Conservation (phyloP, 2,797 vertebrate species). For the Myotis findleyi region DNA sequence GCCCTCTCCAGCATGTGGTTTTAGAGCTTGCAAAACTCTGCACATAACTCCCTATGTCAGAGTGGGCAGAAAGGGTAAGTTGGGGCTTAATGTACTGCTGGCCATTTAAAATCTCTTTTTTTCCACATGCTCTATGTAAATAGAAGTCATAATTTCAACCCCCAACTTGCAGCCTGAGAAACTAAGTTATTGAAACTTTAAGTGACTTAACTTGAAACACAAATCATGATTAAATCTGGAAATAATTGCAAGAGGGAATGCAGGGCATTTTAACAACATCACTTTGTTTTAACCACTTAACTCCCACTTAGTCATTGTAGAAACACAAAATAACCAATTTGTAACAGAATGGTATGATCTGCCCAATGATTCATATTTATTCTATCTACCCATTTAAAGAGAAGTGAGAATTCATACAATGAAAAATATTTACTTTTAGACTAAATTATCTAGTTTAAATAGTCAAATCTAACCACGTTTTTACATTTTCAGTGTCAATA, state of each 20-base stretch:
- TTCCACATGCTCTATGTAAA: conserved; percentile 37
- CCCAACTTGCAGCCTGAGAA: conserved; percentile 44
- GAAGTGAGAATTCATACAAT: conserved; percentile 48
- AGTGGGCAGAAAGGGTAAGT: conserved; percentile 37
- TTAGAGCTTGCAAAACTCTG: conserved; percentile 22
- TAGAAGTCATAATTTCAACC: conserved; percentile 64
- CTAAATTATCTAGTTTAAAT: conserved; percentile 41
- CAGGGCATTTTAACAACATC: conserved; percentile 49
- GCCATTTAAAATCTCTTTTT: conserved; percentile 44
- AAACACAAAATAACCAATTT: conserved; percentile 52
- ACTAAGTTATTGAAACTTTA: conserved; percentile 67
- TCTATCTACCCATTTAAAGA: neutral
- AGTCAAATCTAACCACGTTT: conserved; percentile 18
- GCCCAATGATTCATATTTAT: conserved; percentile 24
- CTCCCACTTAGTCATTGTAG: conserved; percentile 27
- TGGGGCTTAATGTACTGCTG: conserved; percentile 6
- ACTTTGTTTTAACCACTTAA: conserved; percentile 69
- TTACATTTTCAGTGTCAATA: conserved; percentile 59
- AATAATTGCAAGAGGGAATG: conserved; percentile 68
- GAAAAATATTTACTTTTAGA: conserved; percentile 57
- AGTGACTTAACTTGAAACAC: conserved; percentile 61
- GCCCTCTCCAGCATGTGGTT: neutral
- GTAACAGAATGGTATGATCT: conserved; percentile 13
- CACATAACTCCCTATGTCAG: neutral
- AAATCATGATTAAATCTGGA: conserved; percentile 75